Percentiles rank a stretch among this genome's conserved stretches.
These are phyloP conservation scores for Romanomermis culicivorax DNA, from an alignment of 2,888 invertebrate species.

Conservation along the genomic window DNA sequence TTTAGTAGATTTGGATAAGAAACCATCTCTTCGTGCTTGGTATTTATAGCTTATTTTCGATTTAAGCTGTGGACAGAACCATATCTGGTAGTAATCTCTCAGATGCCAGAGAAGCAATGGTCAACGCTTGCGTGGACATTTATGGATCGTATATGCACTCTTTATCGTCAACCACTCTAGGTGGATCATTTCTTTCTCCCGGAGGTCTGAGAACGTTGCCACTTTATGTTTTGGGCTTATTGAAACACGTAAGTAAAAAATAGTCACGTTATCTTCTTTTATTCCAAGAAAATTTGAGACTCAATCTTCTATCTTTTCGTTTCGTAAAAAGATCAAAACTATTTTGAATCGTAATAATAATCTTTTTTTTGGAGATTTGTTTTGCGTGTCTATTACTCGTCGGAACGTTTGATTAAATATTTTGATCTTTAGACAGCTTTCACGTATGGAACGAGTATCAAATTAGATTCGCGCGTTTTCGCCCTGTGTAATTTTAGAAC, in stretches of 20 bases:
- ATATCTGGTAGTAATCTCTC: constrained; percentile 47
- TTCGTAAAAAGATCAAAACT: too few species aligned
- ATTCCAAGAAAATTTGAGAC: too few species aligned
- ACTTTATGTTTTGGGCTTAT: constrained; percentile 60
- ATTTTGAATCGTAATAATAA: too few species aligned
- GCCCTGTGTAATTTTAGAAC: constrained; percentile 83
- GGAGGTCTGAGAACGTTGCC: constrained; percentile 58
- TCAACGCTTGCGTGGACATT: constrained; percentile 79
- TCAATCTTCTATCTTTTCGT: too few species aligned
- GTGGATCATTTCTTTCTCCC: constrained; percentile 47
- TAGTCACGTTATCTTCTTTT: too few species aligned
- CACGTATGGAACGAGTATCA: constrained; percentile 61
- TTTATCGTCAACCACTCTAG: constrained; percentile 33
- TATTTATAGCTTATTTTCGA: too few species aligned
- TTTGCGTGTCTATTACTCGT: too few species aligned
- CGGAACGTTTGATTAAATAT: too few species aligned
- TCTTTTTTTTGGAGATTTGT: too few species aligned
- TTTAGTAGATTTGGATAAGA: too few species aligned
- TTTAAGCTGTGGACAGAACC: constrained; percentile 67
- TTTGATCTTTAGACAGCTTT: constrained; percentile 63
- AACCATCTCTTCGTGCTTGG: too few species aligned
- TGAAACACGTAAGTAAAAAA: constrained; percentile 43
- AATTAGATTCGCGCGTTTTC: constrained; percentile 72
- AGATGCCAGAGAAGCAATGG: constrained; percentile 85
- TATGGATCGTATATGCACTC: constrained; percentile 48